Percentiles rank a stretch among this genome's conserved stretches.
Conservation (phyloP, 2,113 vertebrate genomes). For the Alligator mississippiensis region DNA sequence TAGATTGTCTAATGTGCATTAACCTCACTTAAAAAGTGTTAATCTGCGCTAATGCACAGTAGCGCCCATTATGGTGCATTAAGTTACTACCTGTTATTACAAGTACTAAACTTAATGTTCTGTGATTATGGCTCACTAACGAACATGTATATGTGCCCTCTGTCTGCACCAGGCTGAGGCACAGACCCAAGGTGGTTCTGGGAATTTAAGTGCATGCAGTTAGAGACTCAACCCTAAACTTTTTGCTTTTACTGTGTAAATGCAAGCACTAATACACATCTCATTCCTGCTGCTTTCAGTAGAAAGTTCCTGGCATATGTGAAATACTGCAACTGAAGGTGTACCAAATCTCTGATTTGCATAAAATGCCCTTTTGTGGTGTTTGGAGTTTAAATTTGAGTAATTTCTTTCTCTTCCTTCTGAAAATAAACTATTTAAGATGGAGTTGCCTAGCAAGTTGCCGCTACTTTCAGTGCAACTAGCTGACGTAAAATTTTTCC, state of each 20-base stretch:
- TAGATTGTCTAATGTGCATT: too few species aligned
- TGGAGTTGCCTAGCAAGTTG: not conserved
- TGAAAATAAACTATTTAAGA: constrained; percentile 31
- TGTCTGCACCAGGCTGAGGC: not conserved
- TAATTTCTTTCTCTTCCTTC: not conserved
- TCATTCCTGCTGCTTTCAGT: not conserved
- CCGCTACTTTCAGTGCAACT: not conserved
- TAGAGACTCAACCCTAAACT: not conserved
- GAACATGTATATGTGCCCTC: too few species aligned
- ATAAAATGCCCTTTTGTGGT: constrained; percentile 8
- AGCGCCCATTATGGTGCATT: too few species aligned
- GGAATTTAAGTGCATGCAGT: not conserved
- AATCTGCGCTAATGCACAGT: too few species aligned
- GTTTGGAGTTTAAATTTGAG: constrained; percentile 31
- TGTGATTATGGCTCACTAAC: too few species aligned
- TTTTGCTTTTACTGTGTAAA: not conserved
- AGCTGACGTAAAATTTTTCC: not conserved
- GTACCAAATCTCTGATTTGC: not conserved
- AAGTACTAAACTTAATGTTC: too few species aligned
- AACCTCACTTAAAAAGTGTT: too few species aligned
- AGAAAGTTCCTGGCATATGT: not conserved
- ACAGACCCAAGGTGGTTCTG: fast-evolving
- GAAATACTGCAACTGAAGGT: not conserved
- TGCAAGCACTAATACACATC: fast-evolving
- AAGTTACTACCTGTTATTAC: too few species aligned